These are phyloP conservation scores for Calameuta pallipes DNA, from an alignment of 2,888 invertebrate species.

Conservation along the genomic window DNA sequence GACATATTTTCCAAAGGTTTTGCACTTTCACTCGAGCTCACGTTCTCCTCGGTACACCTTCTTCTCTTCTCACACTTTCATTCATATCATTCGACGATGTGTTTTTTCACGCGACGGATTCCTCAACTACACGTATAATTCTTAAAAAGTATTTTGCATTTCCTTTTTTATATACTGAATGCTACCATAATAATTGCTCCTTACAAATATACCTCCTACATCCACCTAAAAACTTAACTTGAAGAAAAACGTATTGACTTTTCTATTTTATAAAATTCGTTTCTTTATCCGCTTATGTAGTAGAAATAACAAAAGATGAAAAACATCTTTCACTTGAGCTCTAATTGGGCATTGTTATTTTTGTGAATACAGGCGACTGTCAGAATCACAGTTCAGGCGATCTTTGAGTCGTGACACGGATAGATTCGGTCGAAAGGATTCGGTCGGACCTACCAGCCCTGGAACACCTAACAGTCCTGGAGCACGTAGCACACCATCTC, in stretches of 20 bases:
- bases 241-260: background rate
- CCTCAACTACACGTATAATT: background rate
- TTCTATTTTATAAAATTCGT: background rate
- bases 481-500: constrained; percentile 46
- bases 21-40: constrained; percentile 18
- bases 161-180: background rate
- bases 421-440: constrained; percentile 52
- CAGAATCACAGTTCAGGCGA: constrained; percentile 59
- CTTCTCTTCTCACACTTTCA: background rate
- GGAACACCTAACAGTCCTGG: constrained; percentile 51
- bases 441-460: constrained; percentile 45
- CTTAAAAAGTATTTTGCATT: background rate
- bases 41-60: constrained; percentile 17
- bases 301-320: background rate
- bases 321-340: background rate
- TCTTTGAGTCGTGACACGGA: constrained; percentile 58
- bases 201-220: background rate
- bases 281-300: background rate
- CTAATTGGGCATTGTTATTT: constrained; percentile 7
- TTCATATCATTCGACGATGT: background rate
- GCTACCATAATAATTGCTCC: background rate
- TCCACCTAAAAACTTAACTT: background rate
- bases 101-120: background rate
- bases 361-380: constrained; percentile 49
- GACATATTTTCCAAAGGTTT: constrained; percentile 20